Percentiles rank a stretch among this genome's conserved stretches.
These are phyloP conservation scores for Pachycephala philippinensis DNA, from an alignment of 2,113 vertebrate genomes.

Conservation along the genomic window DNA sequence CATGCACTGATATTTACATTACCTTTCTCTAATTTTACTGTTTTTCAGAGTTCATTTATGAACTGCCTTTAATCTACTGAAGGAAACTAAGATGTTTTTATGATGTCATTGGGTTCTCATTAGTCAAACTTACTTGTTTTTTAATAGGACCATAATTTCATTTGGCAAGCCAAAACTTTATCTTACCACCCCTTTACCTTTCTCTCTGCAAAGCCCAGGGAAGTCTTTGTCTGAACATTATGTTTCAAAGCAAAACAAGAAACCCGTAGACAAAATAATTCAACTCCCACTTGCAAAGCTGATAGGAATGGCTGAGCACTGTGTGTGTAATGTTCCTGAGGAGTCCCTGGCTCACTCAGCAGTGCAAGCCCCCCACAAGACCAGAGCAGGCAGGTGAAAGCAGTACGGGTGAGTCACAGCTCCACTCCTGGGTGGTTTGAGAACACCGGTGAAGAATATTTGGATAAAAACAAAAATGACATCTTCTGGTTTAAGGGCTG, in stretches of 20 bases:
- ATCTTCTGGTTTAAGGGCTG: background rate
- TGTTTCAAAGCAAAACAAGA: background rate
- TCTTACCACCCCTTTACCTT: background rate
- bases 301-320: background rate
- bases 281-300: background rate
- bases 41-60: constrained; percentile 16
- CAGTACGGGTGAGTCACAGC: background rate
- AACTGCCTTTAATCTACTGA: constrained; percentile 44
- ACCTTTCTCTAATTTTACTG: background rate
- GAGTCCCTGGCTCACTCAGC: background rate
- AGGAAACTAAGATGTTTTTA: constrained; percentile 10
- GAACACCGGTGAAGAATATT: background rate
- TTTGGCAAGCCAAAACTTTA: background rate
- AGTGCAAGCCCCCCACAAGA: background rate
- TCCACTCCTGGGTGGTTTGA: background rate
- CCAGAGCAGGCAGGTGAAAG: background rate
- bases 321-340: background rate
- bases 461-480: background rate
- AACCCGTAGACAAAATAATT: constrained; percentile 8
- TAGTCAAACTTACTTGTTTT: constrained; percentile 3
- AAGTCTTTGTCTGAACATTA: background rate
- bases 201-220: background rate
- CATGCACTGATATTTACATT: background rate
- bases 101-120: background rate
- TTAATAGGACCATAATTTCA: background rate